A percentile compares a stretch with the other conserved stretches of the same genome.
These are phyloP conservation scores for Cossypha caffra DNA, from an alignment of 2,797 vertebrate genomes.

Conservation along the genomic window DNA sequence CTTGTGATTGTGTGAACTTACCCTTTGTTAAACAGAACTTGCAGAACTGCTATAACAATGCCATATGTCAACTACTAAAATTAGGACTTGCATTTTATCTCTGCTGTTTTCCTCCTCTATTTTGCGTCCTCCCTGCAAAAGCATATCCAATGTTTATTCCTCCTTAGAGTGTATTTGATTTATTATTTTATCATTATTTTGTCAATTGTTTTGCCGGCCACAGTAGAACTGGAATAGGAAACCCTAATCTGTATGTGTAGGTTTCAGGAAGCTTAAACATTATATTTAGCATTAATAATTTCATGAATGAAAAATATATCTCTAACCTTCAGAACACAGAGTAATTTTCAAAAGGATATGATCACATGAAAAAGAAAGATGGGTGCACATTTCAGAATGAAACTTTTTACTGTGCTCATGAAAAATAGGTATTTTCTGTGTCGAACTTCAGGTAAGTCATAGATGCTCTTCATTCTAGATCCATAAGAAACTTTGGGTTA, in stretches of 20 bases:
- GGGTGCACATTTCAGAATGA: neutral
- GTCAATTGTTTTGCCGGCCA: neutral
- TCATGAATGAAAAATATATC: neutral
- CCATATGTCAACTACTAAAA: neutral
- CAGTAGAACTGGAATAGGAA: neutral
- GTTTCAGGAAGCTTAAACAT: neutral
- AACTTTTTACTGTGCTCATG: neutral
- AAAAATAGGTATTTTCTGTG: neutral
- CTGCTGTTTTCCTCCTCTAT: neutral
- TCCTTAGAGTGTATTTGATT: neutral
- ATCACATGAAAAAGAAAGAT: neutral
- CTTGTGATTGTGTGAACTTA: neutral
- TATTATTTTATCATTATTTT: neutral
- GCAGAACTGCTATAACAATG: neutral
- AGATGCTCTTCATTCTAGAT: neutral
- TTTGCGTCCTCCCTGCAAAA: neutral
- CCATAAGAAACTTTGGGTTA: neutral
- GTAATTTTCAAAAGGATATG: neutral
- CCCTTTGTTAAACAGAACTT: neutral
- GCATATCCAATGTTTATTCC: neutral
- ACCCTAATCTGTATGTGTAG: neutral
- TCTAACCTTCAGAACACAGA: neutral
- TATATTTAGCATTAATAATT: neutral
- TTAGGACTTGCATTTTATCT: neutral
- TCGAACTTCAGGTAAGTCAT: neutral